Evolutionary conservation across 2,888 invertebrate genomes (phyloP).

Genomic region (Lumbricus terrestris): DNA sequence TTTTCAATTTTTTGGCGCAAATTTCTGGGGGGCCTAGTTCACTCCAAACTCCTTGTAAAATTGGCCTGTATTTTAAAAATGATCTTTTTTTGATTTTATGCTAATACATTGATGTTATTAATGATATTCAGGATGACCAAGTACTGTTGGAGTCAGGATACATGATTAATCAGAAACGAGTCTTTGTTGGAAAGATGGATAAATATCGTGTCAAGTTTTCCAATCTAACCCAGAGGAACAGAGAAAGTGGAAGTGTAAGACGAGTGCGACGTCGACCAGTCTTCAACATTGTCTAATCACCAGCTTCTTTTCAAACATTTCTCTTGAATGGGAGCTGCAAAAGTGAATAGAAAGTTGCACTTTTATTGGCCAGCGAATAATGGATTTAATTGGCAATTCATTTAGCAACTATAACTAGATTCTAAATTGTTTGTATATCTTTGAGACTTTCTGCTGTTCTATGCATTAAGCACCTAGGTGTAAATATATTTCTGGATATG

Average conservation of each 20-base stretch:
- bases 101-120: not conserved
- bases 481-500: too few species aligned
- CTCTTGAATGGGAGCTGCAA: not conserved
- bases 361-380: not conserved
- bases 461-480: too few species aligned
- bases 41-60: not conserved
- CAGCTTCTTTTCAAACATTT: not conserved
- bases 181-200: not conserved
- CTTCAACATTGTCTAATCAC: not conserved
- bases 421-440: too few species aligned
- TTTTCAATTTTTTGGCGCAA: too few species aligned
- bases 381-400: not conserved
- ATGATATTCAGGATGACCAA: not conserved
- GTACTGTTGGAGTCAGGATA: slow-evolving; percentile 5
- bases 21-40: too few species aligned
- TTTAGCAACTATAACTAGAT: not conserved
- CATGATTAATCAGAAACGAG: not conserved
- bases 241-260: not conserved
- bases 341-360: not conserved
- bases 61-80: not conserved
- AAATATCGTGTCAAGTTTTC: slow-evolving; percentile 3
- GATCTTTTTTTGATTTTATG: not conserved
- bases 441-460: too few species aligned
- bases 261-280: not conserved
- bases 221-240: not conserved